Conservation (phyloP, 1,140 invertebrate species). For the Druon quercuslanigerum region DNA sequence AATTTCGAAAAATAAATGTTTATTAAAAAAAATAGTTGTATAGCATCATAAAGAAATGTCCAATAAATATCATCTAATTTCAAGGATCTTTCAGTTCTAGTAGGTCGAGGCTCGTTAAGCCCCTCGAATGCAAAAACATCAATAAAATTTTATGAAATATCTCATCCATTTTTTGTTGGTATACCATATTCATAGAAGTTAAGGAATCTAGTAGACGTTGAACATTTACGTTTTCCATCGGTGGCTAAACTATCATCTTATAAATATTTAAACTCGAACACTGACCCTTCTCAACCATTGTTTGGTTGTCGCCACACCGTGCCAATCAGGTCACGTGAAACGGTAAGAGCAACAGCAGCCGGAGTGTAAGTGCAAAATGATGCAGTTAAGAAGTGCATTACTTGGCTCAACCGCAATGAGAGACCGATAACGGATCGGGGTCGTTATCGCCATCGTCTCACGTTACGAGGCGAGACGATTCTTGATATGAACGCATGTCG, state of each 20-base stretch:
- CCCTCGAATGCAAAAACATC: too few relatives aligned
- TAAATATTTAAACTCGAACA: constrained; percentile 64
- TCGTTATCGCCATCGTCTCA: constrained; percentile 55
- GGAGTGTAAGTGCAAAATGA: not conserved
- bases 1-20: too few relatives aligned
- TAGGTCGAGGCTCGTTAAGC: too few relatives aligned
- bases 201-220: too few relatives aligned
- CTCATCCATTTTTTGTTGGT: too few relatives aligned
- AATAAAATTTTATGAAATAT: too few relatives aligned
- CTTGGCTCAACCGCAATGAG: not conserved
- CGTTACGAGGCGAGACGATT: constrained; percentile 44
- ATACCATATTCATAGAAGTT: too few relatives aligned
- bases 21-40: too few relatives aligned
- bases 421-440: constrained; percentile 48
- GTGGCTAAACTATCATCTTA: constrained; percentile 40
- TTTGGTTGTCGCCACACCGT: constrained; percentile 35
- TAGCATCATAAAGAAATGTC: too few relatives aligned
- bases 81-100: too few relatives aligned
- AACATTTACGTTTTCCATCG: too few relatives aligned
- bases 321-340: constrained; percentile 28
- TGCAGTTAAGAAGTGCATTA: constrained; percentile 14
- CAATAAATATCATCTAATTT: too few relatives aligned
- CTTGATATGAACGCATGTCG: not conserved
- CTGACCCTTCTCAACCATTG: constrained; percentile 57
- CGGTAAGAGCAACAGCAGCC: constrained; percentile 22